Base-by-base conservation (phyloP, 2,113 vertebrate genomes). In the Marmota flaviventris region DNA sequence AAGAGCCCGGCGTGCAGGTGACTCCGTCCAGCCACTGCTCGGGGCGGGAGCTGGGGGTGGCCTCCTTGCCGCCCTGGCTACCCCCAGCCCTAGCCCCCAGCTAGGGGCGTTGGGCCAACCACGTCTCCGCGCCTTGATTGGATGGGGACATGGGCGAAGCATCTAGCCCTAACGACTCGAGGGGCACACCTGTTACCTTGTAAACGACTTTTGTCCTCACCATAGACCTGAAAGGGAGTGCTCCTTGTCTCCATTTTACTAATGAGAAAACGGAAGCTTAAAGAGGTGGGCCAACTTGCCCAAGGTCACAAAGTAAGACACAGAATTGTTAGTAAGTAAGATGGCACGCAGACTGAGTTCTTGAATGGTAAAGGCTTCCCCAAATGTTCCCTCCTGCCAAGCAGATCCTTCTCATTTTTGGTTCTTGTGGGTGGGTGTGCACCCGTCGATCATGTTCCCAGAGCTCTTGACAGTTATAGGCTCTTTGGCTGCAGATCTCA, bases 1-100 rank as follows among this genome's bases (percentile, higher is more conserved):
- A 90, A 96, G 85, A 51, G 79, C 72, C 45, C 4, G 0, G 39
- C 5, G 16, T 4, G 92, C 96, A 97, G 97, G 98, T 97, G 97
- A 96, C 92, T 85, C 25, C 6, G 75, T 79, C 51, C 12, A 34
- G 96, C 48, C 0, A 8, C 16, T 0, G 58, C 18, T 29, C 67
- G 0, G 58, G 24, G 67, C 72, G 51, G 11, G 13, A 70, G 76
- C 58, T 2, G 24, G 25, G n/a, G 73, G 86, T 63, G 95, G 88
- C 58, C 12, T 79, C 2, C 34, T 5, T 16, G 32, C 67, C 24
- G 25, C 69, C 42, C 2, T 2, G 14, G 17, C 61, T 1, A 0
- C 87, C 48, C 18, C n/a, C 65, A 0, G 37, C 58, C 58, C 56
- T 25, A 18, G 24, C 32, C 70, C 8, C 34, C 12, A 45, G 22